Evolutionary conservation across 2,888 invertebrate genomes (phyloP), one percentile per base, ranked within the genome.

Genomic region (Drosophila aldrichi): DNA sequence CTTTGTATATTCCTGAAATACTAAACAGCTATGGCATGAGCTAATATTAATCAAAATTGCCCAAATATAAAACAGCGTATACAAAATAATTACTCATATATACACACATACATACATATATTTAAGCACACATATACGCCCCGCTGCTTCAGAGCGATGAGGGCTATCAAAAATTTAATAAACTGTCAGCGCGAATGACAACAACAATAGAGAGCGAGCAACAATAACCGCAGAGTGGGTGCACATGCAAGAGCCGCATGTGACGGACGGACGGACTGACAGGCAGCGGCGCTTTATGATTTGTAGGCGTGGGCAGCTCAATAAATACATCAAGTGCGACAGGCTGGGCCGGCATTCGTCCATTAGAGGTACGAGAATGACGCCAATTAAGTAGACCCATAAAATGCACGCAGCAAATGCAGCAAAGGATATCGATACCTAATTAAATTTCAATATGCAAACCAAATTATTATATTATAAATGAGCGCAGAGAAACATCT

Each of bases 91-190:
- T 36, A 38, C 43, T n/a, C n/a, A 2, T 18, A 16, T 34, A 12
- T 18, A 20, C 29, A n/a, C 20, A 25, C 25, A 32, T 43, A 16
- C 25, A 44, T 29, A 52, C 46, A 43, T 16, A 3, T 16, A 1
- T 14, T 18, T 12, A 20, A 16, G 43, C 32, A 20, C 43, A 32
- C 8, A 16, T 22, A 59, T 29, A 29, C 29, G 40, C 25, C 22
- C 48, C 56, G 67, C 82, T 59, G 70, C 83, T 61, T 67, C 71
- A 75, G 71, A 60, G n/a, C n/a, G 63, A 70, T 52, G 68, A 40
- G 40, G 68, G 72, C 82, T 57, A 82, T 82, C 85, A 85, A 81
- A 76, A 86, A 77, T 81, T 66, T 86, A 86, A 82, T 86, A 74
- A 86, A 81, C 86, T 82, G 64, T 76, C 81, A 70, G 75, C 64